Base-by-base conservation (phyloP, 2,888 invertebrate species). In the Campoplex capitator region DNA sequence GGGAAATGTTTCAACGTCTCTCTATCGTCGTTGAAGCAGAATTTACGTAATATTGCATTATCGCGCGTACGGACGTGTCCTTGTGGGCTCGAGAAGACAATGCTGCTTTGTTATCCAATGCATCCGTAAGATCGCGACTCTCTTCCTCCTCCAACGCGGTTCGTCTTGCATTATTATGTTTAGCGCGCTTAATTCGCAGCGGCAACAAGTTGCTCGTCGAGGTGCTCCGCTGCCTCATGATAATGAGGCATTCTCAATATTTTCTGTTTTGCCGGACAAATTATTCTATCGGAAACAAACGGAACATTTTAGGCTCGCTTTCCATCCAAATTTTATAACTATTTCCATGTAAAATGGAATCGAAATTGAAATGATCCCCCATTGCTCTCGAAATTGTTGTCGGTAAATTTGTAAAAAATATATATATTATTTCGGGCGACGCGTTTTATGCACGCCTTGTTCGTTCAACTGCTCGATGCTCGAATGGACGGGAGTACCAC, bases 31-130 rank as follows among this genome's bases (percentile, higher is more conserved):
- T 32, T 58, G 45, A 35, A 38, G 6, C 38, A 38, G 51, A 16
- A 13, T 67, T 76, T 74, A 71, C 83, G 77, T 83, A 83, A 83
- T 54, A 23, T 23, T n/a, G 48, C 35, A 83, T 23, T 16, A 35
- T 51, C 62, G 23, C 23, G 23, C 23, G 35, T 38, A 58, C 76
- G 83, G 51, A 83, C 71, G 23, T 58, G 83, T 83, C 79, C 87
- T 83, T 83, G 83, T 16, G 71, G 16, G 9, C 23, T 38, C 3
- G 28, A 23, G n/a, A 74, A 28, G 73, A 87, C 83, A 87, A 87
- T 84, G 76, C 79, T 38, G 76, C 83, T 75, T 87, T 80, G 84
- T 85, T 85, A 87, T 84, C 87, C 73, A 73, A 73, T 62, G 83
- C 62, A 71, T 51, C 71, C 32, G 42, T 32, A 76, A 45, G 51